These are phyloP conservation scores for Melanargia galathea DNA, from an alignment of 2,888 invertebrate species.

Conservation along the genomic window DNA sequence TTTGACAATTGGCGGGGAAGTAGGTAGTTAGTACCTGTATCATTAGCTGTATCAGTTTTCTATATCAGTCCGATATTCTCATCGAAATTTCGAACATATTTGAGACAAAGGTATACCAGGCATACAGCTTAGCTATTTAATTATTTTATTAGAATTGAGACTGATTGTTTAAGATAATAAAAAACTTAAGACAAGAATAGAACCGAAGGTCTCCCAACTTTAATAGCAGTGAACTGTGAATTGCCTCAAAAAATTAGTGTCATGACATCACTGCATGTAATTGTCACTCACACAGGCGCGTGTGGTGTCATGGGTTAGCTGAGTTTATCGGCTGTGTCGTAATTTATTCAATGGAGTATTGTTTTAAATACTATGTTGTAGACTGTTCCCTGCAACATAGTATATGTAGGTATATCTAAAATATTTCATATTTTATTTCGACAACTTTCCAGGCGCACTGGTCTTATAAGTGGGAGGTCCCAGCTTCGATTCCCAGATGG, in stretches of 20 bases:
- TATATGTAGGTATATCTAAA: too few species aligned
- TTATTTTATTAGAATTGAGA: not conserved
- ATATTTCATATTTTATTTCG: too few species aligned
- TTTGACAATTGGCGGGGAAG: too few species aligned
- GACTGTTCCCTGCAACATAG: not conserved
- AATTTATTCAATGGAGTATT: slow-evolving; percentile 13
- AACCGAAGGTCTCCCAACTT: not conserved
- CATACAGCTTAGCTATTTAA: too few species aligned
- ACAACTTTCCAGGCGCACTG: too few species aligned
- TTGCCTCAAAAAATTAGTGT: slow-evolving; percentile 51
- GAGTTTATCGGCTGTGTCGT: slow-evolving; percentile 8
- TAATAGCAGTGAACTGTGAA: slow-evolving; percentile 27
- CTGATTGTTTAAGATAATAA: not conserved
- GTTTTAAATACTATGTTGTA: slow-evolving; percentile 4
- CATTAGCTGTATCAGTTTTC: too few species aligned
- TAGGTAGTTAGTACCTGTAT: too few species aligned
- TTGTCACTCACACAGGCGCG: slow-evolving; percentile 46
- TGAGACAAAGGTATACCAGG: too few species aligned
- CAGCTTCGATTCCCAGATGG: too few species aligned
- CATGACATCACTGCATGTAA: slow-evolving; percentile 55
- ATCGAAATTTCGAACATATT: too few species aligned
- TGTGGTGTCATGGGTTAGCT: slow-evolving; percentile 26
- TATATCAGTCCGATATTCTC: too few species aligned
- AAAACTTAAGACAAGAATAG: slow-evolving; percentile 7
- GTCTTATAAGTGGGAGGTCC: too few species aligned